Evolutionary conservation across 2,888 invertebrate genomes (phyloP), one percentile per base, ranked within the genome.

Genomic region (Caenorhabditis doughertyi): DNA sequence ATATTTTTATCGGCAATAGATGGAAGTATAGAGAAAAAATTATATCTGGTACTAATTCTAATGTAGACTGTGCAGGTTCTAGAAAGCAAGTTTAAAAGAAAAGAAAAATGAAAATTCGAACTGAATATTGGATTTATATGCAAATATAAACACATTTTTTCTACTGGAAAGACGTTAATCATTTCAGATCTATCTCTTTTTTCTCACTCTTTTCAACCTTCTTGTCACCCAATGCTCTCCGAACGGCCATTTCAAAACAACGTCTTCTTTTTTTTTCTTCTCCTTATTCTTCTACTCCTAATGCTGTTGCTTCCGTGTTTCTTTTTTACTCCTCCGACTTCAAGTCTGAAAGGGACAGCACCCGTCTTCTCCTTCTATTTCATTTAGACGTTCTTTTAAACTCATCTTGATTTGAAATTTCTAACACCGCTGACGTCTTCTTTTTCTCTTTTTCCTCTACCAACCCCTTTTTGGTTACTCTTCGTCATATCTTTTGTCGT

Each of bases 201-300:
- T 32, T 55, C 25, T 55, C 74, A 58, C 65, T 64, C 73, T 73
- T 73, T 73, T 56, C 73, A 73, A 73, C 73, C 64, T 64, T 64
- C 73, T 73, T 73, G 73, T 73, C 73, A 73, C 72, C 62, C 71
- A 58, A 18, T 56, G 53, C 42, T 53, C 68, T 68, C 39, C 55
- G 56, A 55, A 56, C 62, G 23, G 27, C 72, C 64, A 42, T 73
- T 73, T 73, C 73, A 73, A 73, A 73, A 73, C 73, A 73, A 65
- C 73, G 56, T 55, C 53, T 62, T 73, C 68, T 53, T 67, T 53
- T 8, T 71, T 47, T 51, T 21, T 47, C 51, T 71, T 49, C 72
- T 49, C 25, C 51, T 60, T 64, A 64, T 64, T 64, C 64, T 64
- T 64, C 64, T 64, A 47, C 47, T 64, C 47, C 64, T 49, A 64